phyloP scores from a whole-genome alignment of 2,113 vertebrate species.

The Thermophis baileyi region DNA sequence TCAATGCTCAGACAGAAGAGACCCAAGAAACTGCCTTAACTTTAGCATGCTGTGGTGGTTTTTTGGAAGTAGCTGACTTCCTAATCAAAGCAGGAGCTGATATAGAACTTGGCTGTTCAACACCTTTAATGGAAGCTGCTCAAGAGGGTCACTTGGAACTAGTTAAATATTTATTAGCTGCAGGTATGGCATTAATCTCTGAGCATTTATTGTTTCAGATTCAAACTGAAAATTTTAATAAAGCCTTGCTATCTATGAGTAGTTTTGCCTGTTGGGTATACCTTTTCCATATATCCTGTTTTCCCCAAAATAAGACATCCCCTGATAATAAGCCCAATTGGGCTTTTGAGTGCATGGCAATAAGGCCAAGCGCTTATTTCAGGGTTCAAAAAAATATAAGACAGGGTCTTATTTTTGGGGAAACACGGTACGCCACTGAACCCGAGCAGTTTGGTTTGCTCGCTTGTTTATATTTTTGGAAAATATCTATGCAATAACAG shows the following conservation, averaged over 20 bases:
- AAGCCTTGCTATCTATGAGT: not conserved
- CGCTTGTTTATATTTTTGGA: not conserved
- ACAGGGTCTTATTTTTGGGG: too few relatives aligned
- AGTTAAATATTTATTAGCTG: slow-evolving; percentile 95
- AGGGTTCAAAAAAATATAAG: too few relatives aligned
- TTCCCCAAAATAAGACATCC: too few relatives aligned
- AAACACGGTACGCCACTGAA: too few relatives aligned
- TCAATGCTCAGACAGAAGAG: slow-evolving; percentile 98
- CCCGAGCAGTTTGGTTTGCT: not conserved
- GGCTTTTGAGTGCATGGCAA: too few relatives aligned
- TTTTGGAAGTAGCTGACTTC: slow-evolving; percentile 96
- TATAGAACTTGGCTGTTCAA: slow-evolving; percentile 96
- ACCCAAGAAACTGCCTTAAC: slow-evolving; percentile 97
- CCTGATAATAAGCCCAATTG: too few relatives aligned
- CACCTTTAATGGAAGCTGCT: slow-evolving; percentile 97
- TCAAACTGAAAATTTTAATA: not conserved
- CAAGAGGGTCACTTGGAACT: slow-evolving; percentile 97
- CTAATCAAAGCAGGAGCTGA: slow-evolving; percentile 98
- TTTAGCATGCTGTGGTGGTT: slow-evolving; percentile 95
- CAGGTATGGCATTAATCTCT: slow-evolving; percentile 71
- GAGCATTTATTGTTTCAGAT: not conserved
- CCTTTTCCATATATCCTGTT: not conserved
- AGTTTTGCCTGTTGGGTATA: not conserved
- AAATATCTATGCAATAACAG: not conserved
- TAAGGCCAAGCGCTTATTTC: too few relatives aligned